Percentiles rank a stretch among this genome's conserved stretches.
phyloP scores from a whole-genome alignment of 2,888 invertebrate genomes.

The Carterocephalus palaemon region DNA sequence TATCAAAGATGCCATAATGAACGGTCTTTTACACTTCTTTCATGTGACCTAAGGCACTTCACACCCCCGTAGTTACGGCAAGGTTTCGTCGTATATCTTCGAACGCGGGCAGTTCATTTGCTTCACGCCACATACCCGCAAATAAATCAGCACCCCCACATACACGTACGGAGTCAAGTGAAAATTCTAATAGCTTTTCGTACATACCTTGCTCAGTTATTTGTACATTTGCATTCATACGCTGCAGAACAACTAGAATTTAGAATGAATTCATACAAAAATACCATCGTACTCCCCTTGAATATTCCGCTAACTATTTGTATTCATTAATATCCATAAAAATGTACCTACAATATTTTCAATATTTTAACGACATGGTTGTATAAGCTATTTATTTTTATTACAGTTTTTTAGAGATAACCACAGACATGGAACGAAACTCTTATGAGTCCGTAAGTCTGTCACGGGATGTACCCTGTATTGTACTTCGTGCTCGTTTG shows the following conservation, averaged over 20 bases:
- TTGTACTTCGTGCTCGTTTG: no score
- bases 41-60: constrained; percentile 42
- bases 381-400: constrained; percentile 12
- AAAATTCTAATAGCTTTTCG: constrained; percentile 53
- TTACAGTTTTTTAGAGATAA: background rate
- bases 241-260: constrained; percentile 19
- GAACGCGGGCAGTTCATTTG: constrained; percentile 67
- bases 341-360: constrained; percentile 17
- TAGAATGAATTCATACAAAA: constrained; percentile 22
- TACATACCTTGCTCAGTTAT: constrained; percentile 24
- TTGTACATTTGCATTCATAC: constrained; percentile 26
- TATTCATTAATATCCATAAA: constrained; percentile 24
- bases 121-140: constrained; percentile 75
- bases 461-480: no score
- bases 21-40: constrained; percentile 29
- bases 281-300: constrained; percentile 19
- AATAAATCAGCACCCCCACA: constrained; percentile 69
- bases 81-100: constrained; percentile 66
- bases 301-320: constrained; percentile 18
- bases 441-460: no score
- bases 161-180: constrained; percentile 48
- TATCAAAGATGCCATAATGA: constrained; percentile 22
- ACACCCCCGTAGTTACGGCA: constrained; percentile 50
- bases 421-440: no score
- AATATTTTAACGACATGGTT: constrained; percentile 11